These are phyloP conservation scores for Phenganax marumi DNA, from an alignment of 92 coral and sea anemone species.

Conservation along the genomic window DNA sequence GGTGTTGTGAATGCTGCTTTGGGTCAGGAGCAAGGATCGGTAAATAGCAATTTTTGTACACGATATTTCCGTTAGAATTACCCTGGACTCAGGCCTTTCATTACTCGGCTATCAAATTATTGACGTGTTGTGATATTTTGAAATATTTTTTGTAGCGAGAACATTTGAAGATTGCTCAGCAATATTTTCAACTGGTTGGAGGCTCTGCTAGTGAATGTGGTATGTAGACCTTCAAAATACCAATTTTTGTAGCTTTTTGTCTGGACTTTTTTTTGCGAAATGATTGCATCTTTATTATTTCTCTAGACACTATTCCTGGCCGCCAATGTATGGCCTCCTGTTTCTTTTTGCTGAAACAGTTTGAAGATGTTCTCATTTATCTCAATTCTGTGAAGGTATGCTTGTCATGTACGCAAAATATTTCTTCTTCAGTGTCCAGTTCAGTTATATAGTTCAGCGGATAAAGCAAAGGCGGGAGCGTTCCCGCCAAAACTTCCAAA, in stretches of 20 bases:
- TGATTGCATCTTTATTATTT: neutral
- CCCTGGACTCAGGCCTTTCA: neutral
- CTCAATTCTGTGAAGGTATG: constrained; percentile 94
- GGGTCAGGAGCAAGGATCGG: constrained; percentile 99
- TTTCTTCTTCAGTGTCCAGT: neutral
- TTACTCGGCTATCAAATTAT: neutral
- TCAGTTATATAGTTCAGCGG: too few species aligned
- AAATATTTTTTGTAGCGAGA: constrained; percentile 66
- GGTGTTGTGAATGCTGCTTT: constrained; percentile 98
- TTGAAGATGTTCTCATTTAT: constrained; percentile 95
- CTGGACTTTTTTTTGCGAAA: neutral
- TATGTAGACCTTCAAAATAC: constrained; percentile 41
- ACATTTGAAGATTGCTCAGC: constrained; percentile 98
- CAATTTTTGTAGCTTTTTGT: neutral
- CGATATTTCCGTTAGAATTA: too few species aligned
- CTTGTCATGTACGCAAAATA: neutral
- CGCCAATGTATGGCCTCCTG: constrained; percentile 99
- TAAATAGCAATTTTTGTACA: constrained; percentile 41
- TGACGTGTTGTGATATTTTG: neutral
- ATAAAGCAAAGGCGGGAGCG: too few species aligned
- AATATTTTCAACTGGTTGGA: constrained; percentile 96
- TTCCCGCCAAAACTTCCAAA: too few species aligned
- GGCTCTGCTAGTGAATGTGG: constrained; percentile 99
- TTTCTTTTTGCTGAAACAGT: constrained; percentile 92
- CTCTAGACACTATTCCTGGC: constrained; percentile 92